A percentile compares a stretch with the other conserved stretches of the same genome.
Evolutionary conservation across 2,797 vertebrate species (phyloP).

Genomic region (Scyliorhinus canicula): DNA sequence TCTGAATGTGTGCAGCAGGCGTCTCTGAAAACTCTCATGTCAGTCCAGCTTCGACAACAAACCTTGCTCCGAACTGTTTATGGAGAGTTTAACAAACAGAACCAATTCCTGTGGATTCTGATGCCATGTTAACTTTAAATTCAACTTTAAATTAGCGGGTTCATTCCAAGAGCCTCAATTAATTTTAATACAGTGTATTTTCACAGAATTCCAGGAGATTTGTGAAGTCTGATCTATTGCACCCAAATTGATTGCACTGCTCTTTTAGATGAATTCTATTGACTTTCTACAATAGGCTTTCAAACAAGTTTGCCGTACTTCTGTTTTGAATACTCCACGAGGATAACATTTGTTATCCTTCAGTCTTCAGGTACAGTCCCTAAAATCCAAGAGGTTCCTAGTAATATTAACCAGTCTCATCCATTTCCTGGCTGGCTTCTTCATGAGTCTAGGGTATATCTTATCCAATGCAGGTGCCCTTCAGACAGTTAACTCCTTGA

Average conservation of each 20-base stretch:
- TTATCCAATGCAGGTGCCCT: neutral
- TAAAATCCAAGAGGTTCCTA: neutral
- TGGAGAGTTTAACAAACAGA: neutral
- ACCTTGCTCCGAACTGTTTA: neutral
- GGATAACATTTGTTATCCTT: neutral
- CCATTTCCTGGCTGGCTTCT: slow-evolving; percentile 17
- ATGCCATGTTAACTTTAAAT: neutral
- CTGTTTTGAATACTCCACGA: neutral
- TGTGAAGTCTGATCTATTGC: neutral
- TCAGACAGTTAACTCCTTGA: neutral
- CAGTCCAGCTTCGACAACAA: neutral
- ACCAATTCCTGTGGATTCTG: neutral
- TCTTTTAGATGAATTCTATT: neutral
- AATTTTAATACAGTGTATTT: neutral
- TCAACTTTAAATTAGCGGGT: neutral
- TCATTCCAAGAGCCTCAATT: neutral
- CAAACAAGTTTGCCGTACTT: neutral
- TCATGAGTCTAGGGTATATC: neutral
- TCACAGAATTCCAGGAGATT: neutral
- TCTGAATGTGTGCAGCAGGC: neutral
- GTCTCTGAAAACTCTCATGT: neutral
- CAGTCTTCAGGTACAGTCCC: neutral
- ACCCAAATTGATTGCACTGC: too few species aligned
- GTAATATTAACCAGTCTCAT: slow-evolving; percentile 7
- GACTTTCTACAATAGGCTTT: neutral